Percentiles rank a stretch among this genome's conserved stretches.
Conservation (phyloP, 1,140 invertebrate species). For the Eumaeus atala region DNA sequence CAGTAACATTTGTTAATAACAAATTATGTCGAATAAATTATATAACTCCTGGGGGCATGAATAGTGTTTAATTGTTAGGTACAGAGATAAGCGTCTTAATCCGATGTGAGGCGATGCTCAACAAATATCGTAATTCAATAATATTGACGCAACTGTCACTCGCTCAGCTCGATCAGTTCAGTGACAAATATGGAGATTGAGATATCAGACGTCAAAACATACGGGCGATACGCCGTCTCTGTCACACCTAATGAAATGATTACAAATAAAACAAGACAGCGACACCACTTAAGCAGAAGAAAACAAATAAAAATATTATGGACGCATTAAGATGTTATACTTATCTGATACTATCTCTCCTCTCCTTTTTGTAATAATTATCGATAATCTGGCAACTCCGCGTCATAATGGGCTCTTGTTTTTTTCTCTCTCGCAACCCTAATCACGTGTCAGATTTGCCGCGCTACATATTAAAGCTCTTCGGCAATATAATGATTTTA, state of each 20-base stretch:
- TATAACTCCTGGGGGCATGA: no score
- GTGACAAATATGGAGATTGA: constrained; percentile 52
- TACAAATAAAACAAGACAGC: constrained; percentile 40
- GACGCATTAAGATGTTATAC: constrained; percentile 68
- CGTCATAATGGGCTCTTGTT: constrained; percentile 56
- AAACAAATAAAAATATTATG: constrained; percentile 66
- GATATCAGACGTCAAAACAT: constrained; percentile 48
- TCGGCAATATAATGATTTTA: constrained; percentile 46
- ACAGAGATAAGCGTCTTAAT: no score
- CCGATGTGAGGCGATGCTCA: constrained; percentile 26
- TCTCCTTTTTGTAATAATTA: constrained; percentile 68
- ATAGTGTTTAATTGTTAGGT: no score
- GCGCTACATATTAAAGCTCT: constrained; percentile 44
- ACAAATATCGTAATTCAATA: constrained; percentile 42
- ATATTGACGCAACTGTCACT: constrained; percentile 42
- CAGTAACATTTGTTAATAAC: no score
- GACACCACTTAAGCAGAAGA: constrained; percentile 27
- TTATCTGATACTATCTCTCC: constrained; percentile 52
- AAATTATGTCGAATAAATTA: no score
- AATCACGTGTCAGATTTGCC: constrained; percentile 70
- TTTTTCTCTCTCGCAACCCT: constrained; percentile 58
- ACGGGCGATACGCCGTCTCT: constrained; percentile 28
- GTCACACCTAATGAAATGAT: constrained; percentile 13
- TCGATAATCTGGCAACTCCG: constrained; percentile 69
- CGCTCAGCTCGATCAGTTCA: constrained; percentile 42